Base-by-base conservation (phyloP, 2,888 invertebrate species). In the Dinocampus coccinellae region DNA sequence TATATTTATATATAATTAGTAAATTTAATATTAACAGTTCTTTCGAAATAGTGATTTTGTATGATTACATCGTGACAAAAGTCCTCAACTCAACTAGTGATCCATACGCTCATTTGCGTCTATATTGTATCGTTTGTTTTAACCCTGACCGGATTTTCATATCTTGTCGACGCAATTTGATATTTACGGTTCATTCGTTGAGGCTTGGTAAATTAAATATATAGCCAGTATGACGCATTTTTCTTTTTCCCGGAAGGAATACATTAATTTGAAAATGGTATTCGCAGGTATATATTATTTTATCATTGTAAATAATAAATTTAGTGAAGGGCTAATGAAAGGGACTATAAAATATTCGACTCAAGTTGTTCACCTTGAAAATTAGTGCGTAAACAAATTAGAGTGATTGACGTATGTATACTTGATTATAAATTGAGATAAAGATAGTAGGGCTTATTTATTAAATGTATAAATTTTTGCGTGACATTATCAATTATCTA, bases 111-210 rank as follows among this genome's bases (percentile, higher is more conserved):
- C 26, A 26, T 55, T 24, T 26, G 55, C 22, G 26, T 11, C 24
- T 63, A 47, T 55, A 13, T 65, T 24, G 20, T 26, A 34, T 20
- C 47, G 7, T 10, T 55, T n/a, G 36, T 13, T 20, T 2, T 65
- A 52, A 65, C 65, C 65, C 52, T 65, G 65, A 65, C 65, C 65
- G 63, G 55, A 65, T 52, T 65, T 34, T 20, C 20, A 65, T 65
- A 52, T 65, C 52, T 33, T 11, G 2, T 4, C n/a, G 26, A 26
- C 13, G 22, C 13, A 34, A n/a, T 24, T 52, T 20, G 52, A 65
- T 65, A 65, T 34, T 22, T 22, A 65, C 36, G 36, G 65, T 34
- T 65, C 65, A 53, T 29, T 53, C 22, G n/a, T 22, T 24, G 53
- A 34, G 53, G 34, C n/a, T n/a, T 36, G 26, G 52, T 53, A 20